Conservation (phyloP, 2,797 vertebrate genomes). For the Corythornis leucogaster region DNA sequence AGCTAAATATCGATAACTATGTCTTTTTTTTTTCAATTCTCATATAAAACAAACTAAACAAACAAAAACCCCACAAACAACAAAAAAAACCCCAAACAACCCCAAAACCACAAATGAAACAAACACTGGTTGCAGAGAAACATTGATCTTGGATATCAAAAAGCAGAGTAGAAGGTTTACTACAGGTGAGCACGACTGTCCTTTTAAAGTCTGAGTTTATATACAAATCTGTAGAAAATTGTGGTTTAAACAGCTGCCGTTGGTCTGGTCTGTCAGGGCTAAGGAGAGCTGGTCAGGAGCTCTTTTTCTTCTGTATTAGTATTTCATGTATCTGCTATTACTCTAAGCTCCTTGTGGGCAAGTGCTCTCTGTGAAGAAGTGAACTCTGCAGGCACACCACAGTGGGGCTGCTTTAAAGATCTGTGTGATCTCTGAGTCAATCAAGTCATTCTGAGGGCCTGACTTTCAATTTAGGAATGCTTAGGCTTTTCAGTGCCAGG, state of each 20-base stretch:
- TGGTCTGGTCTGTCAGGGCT: background rate
- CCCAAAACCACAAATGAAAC: no score
- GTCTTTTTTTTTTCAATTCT: background rate
- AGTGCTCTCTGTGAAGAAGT: background rate
- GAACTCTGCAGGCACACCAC: background rate
- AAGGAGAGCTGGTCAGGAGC: background rate
- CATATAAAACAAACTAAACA: background rate
- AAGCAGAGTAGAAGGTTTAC: background rate
- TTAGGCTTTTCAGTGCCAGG: background rate
- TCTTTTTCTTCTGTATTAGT: background rate
- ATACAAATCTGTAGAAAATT: background rate
- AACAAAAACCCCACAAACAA: background rate
- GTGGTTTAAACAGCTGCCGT: background rate
- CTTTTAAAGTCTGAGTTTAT: background rate
- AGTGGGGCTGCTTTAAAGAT: background rate
- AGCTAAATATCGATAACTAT: background rate
- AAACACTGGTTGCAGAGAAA: background rate
- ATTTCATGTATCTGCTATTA: background rate
- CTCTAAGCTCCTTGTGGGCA: background rate
- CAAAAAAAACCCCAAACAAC: background rate
- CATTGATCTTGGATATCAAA: background rate
- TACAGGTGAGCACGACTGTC: background rate
- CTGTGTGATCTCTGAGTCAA: background rate
- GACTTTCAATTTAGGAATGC: background rate
- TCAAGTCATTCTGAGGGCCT: background rate